A percentile compares a stretch with the other conserved stretches of the same genome.
Conservation (phyloP, 2,113 vertebrate species). For the Sinocyclocheilus anophthalmus region DNA sequence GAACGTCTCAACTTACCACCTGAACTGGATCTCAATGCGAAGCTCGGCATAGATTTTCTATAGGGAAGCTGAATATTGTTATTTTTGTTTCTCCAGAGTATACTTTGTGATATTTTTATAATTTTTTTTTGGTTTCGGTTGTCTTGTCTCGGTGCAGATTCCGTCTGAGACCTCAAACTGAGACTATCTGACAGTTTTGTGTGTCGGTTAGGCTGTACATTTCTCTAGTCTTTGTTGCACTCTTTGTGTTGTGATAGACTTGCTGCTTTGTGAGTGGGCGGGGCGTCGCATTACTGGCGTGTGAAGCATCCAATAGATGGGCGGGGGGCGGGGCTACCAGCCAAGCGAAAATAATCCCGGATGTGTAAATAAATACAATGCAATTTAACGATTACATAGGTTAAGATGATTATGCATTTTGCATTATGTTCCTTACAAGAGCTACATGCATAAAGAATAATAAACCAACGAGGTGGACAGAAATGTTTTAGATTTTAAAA, state of each 20-base stretch:
- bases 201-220: slow-evolving; percentile 65
- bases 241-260: slow-evolving; percentile 76
- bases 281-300: slow-evolving; percentile 58
- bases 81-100: not conserved
- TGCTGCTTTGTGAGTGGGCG: slow-evolving; percentile 72
- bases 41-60: slow-evolving; percentile 42
- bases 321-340: slow-evolving; percentile 45
- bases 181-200: slow-evolving; percentile 50
- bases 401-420: not conserved
- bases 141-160: slow-evolving; percentile 58
- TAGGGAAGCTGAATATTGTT: not conserved
- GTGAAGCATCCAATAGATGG: slow-evolving; percentile 57
- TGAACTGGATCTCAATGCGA: slow-evolving; percentile 63
- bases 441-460: not conserved
- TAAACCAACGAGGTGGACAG: not conserved
- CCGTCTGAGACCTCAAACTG: slow-evolving; percentile 34
- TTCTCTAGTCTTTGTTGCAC: slow-evolving; percentile 75
- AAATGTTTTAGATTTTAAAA: not conserved
- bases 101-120: slow-evolving; percentile 50
- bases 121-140: slow-evolving; percentile 23
- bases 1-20: slow-evolving; percentile 68
- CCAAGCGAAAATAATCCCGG: slow-evolving; percentile 68
- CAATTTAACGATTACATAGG: not conserved
- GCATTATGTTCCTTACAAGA: not conserved
- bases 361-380: slow-evolving; percentile 86